These are phyloP conservation scores for Xestia c-nigrum DNA, from an alignment of 2,888 invertebrate species.

Conservation along the genomic window DNA sequence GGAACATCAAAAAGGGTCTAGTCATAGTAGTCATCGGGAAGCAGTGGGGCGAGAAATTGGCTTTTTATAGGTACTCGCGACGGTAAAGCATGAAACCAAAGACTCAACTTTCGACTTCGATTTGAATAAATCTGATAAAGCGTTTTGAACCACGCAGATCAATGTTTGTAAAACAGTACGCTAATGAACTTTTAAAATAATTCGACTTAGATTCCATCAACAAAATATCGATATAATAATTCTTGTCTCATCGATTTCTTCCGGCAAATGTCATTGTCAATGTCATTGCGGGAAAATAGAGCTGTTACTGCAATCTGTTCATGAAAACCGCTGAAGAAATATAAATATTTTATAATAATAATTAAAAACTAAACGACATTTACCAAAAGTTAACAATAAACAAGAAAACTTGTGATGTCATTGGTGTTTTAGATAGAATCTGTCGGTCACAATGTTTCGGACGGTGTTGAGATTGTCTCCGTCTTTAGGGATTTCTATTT, in stretches of 20 bases:
- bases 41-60: no score
- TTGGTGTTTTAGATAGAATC: constrained; percentile 21
- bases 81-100: not conserved
- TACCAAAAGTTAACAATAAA: not conserved
- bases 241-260: not conserved
- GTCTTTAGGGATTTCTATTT: constrained; percentile 74
- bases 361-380: not conserved
- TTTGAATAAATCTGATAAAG: not conserved
- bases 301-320: not conserved
- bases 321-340: no score
- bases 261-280: not conserved
- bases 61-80: no score
- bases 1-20: not conserved
- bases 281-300: constrained; percentile 21
- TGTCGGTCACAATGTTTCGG: constrained; percentile 72
- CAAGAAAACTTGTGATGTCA: constrained; percentile 22
- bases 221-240: not conserved
- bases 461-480: constrained; percentile 79
- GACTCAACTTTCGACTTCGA: not conserved
- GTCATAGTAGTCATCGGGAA: not conserved
- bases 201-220: not conserved
- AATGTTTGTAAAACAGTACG: not conserved
- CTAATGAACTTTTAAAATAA: not conserved
- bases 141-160: not conserved
- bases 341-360: not conserved